A percentile compares a stretch with the other conserved stretches of the same genome.
These are phyloP conservation scores for Glossophaga mutica DNA, from an alignment of 2,797 vertebrate genomes.

Conservation along the genomic window DNA sequence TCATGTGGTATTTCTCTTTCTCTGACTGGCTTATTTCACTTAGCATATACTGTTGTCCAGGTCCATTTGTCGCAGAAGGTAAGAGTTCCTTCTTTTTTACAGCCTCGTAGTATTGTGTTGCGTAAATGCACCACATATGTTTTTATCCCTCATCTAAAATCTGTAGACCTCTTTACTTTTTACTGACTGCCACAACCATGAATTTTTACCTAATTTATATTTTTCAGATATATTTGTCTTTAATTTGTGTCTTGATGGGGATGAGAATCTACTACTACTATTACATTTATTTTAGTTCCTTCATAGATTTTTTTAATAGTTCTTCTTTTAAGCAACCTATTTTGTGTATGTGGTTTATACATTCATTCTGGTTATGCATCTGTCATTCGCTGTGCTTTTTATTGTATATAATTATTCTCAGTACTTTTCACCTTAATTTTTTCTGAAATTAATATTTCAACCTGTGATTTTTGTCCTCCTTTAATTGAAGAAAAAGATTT, in stretches of 20 bases:
- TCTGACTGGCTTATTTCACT: neutral
- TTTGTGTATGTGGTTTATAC: neutral
- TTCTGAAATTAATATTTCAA: constrained; percentile 16
- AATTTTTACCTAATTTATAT: neutral
- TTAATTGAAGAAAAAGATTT: neutral
- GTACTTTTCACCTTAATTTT: neutral
- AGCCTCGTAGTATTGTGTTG: neutral
- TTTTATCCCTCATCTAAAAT: neutral
- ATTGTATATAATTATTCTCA: neutral
- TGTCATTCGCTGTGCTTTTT: neutral
- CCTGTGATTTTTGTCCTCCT: neutral
- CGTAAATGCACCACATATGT: neutral
- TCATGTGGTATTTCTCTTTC: neutral
- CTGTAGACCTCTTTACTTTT: neutral
- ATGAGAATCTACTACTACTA: neutral
- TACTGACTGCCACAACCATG: neutral
- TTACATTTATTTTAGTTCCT: neutral
- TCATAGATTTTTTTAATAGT: neutral
- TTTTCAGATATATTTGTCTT: neutral
- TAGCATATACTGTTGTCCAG: neutral
- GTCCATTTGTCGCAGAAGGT: neutral
- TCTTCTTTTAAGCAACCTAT: neutral
- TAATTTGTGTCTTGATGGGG: neutral
- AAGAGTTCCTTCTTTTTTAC: neutral
- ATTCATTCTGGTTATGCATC: neutral